Base-by-base conservation (phyloP, 1,140 invertebrate species). In the Saxidomus purpurata region DNA sequence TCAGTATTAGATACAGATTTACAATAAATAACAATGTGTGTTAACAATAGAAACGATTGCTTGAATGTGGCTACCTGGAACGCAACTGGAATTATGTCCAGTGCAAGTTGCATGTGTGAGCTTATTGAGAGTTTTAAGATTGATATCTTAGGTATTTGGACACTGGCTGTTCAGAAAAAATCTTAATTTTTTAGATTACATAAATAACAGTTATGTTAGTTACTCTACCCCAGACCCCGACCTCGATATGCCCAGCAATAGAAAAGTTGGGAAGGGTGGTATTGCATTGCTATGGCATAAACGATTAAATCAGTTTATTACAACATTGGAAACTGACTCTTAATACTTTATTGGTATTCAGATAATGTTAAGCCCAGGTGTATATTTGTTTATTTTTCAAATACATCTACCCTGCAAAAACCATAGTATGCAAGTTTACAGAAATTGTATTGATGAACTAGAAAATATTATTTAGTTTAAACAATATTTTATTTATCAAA, bases 41-140 rank as follows among this genome's bases (percentile, higher is more conserved):
- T n/a, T n/a, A n/a, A n/a, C n/a, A n/a, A n/a, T n/a, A n/a, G n/a
- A n/a, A n/a, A n/a, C 43, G 15, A 15, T 43, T 43, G 15, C 15
- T 43, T 79, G 19, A 79, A 49, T 8, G 28, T 79, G 25, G 40
- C 40, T 31, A 79, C 76, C 15, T 79, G 43, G 76, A 79, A 79
- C 25, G 76, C 49, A 28, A 79, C 40, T 25, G 76, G 76, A 4
- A 34, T 79, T 3, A 79, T 79, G 76, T 79, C 76, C 11, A 79
- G 43, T 79, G 49, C 76, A 52, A 79, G 49, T 22, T 79, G 28
- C 76, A 31, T 79, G 19, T 15, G 22, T n/a, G 76, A 49, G 19
- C 52, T 49, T 79, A 15, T 79, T 25, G 28, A 8, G 11, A 19
- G 28, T 19, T 52, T 34, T 52, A 55, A 52, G 13, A 79, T 79